These are phyloP conservation scores for Dufourea novaeangliae DNA, from an alignment of 1,140 invertebrate species.

Conservation along the genomic window DNA sequence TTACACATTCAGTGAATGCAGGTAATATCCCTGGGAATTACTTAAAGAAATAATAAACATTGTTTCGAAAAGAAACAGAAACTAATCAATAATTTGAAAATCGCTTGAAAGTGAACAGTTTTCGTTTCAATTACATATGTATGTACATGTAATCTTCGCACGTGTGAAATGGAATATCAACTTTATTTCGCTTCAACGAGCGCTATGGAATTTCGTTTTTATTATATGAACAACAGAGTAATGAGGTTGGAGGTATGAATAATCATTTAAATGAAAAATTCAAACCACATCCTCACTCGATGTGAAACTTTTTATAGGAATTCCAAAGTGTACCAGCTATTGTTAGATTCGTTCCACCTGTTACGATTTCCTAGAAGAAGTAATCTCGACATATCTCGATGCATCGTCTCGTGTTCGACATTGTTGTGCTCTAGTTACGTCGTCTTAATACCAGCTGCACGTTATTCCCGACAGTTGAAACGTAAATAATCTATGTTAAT, in stretches of 20 bases:
- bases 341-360: not conserved
- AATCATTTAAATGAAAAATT: no score
- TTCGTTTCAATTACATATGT: not conserved
- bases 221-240: not conserved
- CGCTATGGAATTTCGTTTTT: not conserved
- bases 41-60: not conserved
- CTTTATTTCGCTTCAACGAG: not conserved
- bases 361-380: not conserved
- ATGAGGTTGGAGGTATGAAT: not conserved
- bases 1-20: no score
- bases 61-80: not conserved
- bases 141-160: not conserved
- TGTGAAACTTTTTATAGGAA: no score
- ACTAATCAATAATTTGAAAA: not conserved
- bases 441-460: not conserved
- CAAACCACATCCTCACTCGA: no score
- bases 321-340: no score
- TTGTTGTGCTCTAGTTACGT: not conserved
- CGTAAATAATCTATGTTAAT: not conserved
- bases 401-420: constrained; percentile 5
- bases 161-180: not conserved
- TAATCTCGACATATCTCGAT: constrained; percentile 4
- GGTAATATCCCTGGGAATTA: no score
- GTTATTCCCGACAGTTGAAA: not conserved
- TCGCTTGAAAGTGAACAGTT: not conserved